Evolutionary conservation across 1,140 invertebrate genomes (phyloP).

Genomic region (Diorhabda carinulata): DNA sequence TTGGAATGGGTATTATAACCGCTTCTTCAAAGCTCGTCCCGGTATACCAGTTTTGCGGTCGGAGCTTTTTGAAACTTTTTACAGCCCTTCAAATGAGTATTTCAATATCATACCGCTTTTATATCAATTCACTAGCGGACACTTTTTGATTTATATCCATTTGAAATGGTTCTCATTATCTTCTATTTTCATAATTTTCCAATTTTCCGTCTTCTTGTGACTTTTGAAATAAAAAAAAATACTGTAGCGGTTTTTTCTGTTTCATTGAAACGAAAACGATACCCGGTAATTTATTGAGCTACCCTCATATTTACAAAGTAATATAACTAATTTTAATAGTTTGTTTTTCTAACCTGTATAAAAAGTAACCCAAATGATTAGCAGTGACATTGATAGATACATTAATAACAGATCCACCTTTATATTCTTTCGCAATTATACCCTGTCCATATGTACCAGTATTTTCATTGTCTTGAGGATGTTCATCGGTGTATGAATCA

Average conservation of each 20-base stretch:
- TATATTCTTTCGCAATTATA: conserved; percentile 51
- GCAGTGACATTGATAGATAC: conserved; percentile 52
- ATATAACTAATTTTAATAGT: not conserved
- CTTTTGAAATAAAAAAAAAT: not conserved
- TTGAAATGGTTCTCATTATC: too few species aligned
- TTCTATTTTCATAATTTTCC: too few species aligned
- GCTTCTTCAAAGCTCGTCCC: too few species aligned
- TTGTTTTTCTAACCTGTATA: conserved; percentile 47
- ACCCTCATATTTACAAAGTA: not conserved
- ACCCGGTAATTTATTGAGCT: not conserved
- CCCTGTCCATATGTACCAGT: conserved; percentile 59
- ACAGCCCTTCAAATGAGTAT: too few species aligned
- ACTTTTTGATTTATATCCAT: too few species aligned
- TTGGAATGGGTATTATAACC: too few species aligned
- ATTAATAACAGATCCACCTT: conserved; percentile 42
- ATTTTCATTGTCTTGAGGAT: conserved; percentile 60
- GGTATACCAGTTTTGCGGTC: too few species aligned
- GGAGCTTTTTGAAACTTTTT: too few species aligned
- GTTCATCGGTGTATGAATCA: conserved; percentile 51
- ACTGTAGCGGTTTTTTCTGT: not conserved
- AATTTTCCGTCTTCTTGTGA: too few species aligned
- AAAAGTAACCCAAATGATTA: conserved; percentile 56
- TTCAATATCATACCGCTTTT: too few species aligned
- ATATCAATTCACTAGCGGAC: too few species aligned
- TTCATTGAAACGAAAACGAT: not conserved